Evolutionary conservation across 1,140 invertebrate species (phyloP), one percentile per base, ranked within the genome.

Genomic region (Euglossa dilemma): DNA sequence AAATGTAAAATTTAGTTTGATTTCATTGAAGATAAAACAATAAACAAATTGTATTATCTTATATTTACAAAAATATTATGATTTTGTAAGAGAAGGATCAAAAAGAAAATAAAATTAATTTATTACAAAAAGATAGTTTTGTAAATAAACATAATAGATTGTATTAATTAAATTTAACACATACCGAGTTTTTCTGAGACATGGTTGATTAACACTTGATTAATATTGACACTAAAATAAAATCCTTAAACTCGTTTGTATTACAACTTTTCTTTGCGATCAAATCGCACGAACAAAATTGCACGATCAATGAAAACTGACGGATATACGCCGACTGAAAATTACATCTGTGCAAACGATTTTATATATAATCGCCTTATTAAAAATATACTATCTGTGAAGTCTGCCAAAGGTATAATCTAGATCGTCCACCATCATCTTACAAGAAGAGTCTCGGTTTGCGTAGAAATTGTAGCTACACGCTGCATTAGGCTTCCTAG

Each of bases 391-490:
- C 54, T 61, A 7, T 23, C 7, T 8, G 12, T 59, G 14, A 67
- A 79, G 69, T 66, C 18, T 90, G 89, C 91, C 90, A 93, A 91
- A 90, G 69, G 88, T 87, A 91, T 52, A 80, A 88, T 92, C 89
- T 93, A 92, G 88, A 92, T 81, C 85, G 61, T 87, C 73, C 87
- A 85, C 45, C 47, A 43, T 25, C 63, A 25, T 81, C 61, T 52
- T 61, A 50, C 36, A 66, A 50, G 76, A 70, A 52, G 69, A 54
- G 47, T 57, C 18, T 67, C 20, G 47, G 16, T n/a, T 80, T 50
- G 28, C 43, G n/a, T 67, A 67, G 50, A 57, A 54, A 61, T 69
- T 25, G 45, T 71, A 47, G 25, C n/a, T 20, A 16, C 18, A 54
- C 25, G 14, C 11, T 54, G 23, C n/a, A 64, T 52, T 43, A 59